Evolutionary conservation across 2,113 vertebrate genomes (phyloP).

Genomic region (Excalfactoria chinensis): DNA sequence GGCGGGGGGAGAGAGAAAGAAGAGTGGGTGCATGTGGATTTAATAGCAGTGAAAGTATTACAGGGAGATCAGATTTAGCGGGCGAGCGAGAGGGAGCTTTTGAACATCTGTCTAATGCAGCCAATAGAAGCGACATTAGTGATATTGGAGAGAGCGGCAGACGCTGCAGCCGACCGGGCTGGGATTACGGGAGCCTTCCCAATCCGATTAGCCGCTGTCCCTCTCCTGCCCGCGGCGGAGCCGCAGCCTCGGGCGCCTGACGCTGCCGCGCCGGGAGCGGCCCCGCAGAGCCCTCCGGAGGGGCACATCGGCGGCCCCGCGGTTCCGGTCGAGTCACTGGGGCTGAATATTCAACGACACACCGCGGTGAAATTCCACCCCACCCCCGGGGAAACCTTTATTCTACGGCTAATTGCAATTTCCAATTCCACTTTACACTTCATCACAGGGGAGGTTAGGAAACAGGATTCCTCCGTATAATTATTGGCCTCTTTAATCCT

Average conservation of each 20-base stretch:
- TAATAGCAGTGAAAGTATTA: slow-evolving; percentile 81
- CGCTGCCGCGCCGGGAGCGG: no score
- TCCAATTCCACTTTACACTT: slow-evolving; percentile 43
- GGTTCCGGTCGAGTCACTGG: neutral
- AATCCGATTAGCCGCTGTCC: slow-evolving; percentile 79
- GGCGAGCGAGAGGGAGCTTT: slow-evolving; percentile 59
- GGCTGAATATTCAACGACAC: neutral
- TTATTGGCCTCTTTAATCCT: slow-evolving; percentile 25
- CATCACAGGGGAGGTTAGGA: slow-evolving; percentile 30
- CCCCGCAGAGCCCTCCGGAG: neutral
- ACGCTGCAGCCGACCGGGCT: slow-evolving; percentile 45
- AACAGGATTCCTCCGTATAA: slow-evolving; percentile 47
- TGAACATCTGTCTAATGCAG: slow-evolving; percentile 80
- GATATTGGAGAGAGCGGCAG: slow-evolving; percentile 67
- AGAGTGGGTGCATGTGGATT: slow-evolving; percentile 68
- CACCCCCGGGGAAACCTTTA: slow-evolving; percentile 22
- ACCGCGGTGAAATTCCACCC: slow-evolving; percentile 34
- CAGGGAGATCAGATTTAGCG: slow-evolving; percentile 69
- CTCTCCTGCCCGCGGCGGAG: slow-evolving; percentile 18
- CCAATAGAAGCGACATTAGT: slow-evolving; percentile 81
- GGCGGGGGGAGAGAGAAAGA: neutral
- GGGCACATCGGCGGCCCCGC: no score
- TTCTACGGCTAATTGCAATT: slow-evolving; percentile 56
- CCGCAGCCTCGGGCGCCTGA: neutral
- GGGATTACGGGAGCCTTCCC: slow-evolving; percentile 78